Percentiles rank a stretch among this genome's conserved stretches.
phyloP scores from a whole-genome alignment of 2,113 vertebrate genomes.

The Microcebus ravelobensis region DNA sequence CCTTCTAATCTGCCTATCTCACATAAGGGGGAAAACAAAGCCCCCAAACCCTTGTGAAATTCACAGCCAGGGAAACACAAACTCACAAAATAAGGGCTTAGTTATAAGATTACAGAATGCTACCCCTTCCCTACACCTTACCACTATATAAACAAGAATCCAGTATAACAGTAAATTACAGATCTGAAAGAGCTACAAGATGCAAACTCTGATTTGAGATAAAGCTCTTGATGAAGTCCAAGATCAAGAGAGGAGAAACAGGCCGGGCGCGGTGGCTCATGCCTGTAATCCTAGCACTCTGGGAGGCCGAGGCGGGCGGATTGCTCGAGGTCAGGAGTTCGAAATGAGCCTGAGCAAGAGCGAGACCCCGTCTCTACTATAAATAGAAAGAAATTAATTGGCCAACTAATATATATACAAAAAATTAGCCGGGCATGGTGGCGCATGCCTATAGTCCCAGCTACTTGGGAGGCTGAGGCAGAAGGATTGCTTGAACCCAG shows the following conservation, averaged over 20 bases:
- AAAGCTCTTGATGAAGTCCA: not conserved
- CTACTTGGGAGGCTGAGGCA: no score
- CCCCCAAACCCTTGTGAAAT: not conserved
- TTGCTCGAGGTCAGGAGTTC: no score
- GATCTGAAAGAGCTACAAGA: not conserved
- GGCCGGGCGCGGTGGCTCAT: no score
- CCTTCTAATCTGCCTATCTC: not conserved
- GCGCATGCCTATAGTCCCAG: no score
- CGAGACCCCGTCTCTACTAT: no score
- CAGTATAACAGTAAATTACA: not conserved
- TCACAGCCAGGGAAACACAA: not conserved
- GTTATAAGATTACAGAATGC: not conserved
- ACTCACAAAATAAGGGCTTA: not conserved
- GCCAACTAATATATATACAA: no score
- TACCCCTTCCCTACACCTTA: not conserved
- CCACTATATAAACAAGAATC: not conserved
- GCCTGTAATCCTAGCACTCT: no score
- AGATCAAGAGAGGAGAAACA: not conserved
- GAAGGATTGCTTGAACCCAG: no score
- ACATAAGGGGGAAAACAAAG: not conserved
- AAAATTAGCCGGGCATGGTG: no score
- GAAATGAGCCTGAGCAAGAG: no score
- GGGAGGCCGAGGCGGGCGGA: no score
- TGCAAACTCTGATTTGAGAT: not conserved
- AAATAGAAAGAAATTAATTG: no score